phyloP scores from a whole-genome alignment of 2,797 vertebrate genomes.

The Podarcis siculus region DNA sequence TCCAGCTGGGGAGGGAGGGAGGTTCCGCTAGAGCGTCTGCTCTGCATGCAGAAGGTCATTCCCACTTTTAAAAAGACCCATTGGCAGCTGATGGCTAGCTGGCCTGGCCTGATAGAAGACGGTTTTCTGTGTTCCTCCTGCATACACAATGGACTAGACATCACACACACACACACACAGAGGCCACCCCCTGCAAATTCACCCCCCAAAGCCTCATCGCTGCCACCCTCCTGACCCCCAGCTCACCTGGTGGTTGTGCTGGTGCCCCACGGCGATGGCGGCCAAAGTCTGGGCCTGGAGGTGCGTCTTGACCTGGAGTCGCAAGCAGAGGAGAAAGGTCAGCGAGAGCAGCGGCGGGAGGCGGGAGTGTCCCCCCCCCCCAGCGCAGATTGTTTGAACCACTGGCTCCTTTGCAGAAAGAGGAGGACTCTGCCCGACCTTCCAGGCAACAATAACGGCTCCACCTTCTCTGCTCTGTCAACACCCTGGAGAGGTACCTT shows the following conservation, averaged over 20 bases:
- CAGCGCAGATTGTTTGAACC: neutral
- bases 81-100: too few species aligned
- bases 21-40: neutral
- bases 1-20: neutral
- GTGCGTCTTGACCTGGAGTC: slow-evolving; percentile 89
- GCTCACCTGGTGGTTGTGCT: slow-evolving; percentile 93
- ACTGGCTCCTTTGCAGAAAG: neutral
- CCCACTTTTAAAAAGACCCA: too few species aligned
- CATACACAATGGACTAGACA: too few species aligned
- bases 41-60: neutral
- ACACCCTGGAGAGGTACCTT: rapidly evolving
- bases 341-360: rapidly evolving
- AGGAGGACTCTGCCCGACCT: neutral
- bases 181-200: too few species aligned
- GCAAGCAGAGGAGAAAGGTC: neutral
- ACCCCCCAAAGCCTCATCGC: neutral
- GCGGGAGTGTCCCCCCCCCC: neutral
- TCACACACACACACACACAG: too few species aligned
- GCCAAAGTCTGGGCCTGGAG: slow-evolving; percentile 89
- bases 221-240: rapidly evolving
- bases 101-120: too few species aligned
- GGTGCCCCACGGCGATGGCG: slow-evolving; percentile 89
- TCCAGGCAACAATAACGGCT: too few species aligned
- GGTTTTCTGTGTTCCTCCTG: too few species aligned
- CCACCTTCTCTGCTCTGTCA: too few species aligned